Evolutionary conservation across 2,113 vertebrate genomes (phyloP).

Genomic region (Procavia capensis): DNA sequence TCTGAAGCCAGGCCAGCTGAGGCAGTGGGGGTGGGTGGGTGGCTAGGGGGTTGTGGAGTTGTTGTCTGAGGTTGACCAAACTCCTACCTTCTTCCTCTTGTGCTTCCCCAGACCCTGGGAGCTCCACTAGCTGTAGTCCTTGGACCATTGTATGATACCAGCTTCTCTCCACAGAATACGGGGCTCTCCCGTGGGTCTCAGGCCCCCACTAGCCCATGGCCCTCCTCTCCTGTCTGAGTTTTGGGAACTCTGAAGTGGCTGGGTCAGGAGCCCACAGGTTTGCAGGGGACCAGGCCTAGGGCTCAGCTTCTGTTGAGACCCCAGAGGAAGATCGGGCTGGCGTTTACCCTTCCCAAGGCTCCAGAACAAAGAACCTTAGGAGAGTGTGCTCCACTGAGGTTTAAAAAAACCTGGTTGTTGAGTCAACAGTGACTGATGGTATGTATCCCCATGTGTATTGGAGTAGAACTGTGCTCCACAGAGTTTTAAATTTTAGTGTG

Average conservation of each 20-base stretch:
- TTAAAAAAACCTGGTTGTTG: not conserved
- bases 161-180: not conserved
- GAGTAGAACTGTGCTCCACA: not conserved
- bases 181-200: not conserved
- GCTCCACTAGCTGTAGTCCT: not conserved
- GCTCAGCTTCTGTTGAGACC: not conserved
- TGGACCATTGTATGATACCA: not conserved
- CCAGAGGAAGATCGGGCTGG: fast-evolving
- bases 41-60: not conserved
- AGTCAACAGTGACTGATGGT: too few species aligned
- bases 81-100: not conserved
- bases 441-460: not conserved
- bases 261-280: not conserved
- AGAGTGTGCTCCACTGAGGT: not conserved
- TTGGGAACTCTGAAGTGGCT: not conserved
- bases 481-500: not conserved
- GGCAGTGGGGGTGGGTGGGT: too few species aligned
- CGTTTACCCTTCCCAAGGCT: not conserved
- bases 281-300: fast-evolving
- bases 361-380: not conserved
- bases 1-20: not conserved
- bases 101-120: not conserved
- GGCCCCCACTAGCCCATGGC: too few species aligned
- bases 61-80: not conserved
- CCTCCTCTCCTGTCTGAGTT: too few species aligned